Percentiles rank a stretch among this genome's conserved stretches.
Evolutionary conservation across 1,140 invertebrate species (phyloP).

Genomic region (Camponotus pennsylvanicus): DNA sequence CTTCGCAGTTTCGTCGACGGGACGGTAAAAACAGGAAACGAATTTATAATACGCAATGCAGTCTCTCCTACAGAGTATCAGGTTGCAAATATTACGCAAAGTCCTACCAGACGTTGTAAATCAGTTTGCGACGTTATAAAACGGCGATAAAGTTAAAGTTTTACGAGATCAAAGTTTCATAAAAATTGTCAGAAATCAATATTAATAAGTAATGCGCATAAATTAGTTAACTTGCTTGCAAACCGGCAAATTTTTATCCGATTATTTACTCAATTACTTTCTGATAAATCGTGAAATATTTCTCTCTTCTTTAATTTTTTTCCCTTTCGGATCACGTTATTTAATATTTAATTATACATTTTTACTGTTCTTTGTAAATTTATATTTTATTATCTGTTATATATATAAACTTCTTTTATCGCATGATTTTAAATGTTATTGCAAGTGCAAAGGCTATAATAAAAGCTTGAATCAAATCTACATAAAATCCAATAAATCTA

Average conservation of each 20-base stretch:
- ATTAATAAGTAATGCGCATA: constrained; percentile 11
- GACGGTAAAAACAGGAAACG: neutral
- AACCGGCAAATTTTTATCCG: neutral
- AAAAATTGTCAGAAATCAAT: neutral
- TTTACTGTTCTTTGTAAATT: neutral
- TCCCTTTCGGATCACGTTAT: neutral
- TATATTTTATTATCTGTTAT: neutral
- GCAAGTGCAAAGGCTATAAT: neutral
- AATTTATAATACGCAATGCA: constrained; percentile 54
- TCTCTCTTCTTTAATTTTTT: neutral
- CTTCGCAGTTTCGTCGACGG: constrained; percentile 8
- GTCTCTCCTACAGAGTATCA: constrained; percentile 6
- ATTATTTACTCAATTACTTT: neutral
- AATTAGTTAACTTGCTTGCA: neutral
- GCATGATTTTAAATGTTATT: neutral
- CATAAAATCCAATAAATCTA: neutral
- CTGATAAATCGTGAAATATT: neutral
- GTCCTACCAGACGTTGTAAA: constrained; percentile 21
- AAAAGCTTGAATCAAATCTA: neutral
- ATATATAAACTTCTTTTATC: neutral
- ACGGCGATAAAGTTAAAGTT: neutral
- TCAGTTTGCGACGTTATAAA: neutral
- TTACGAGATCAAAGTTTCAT: neutral
- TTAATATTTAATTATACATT: neutral
- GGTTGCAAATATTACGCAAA: constrained; percentile 23